Evolutionary conservation across 2,113 vertebrate species (phyloP).

Genomic region (Montifringilla adamsi): DNA sequence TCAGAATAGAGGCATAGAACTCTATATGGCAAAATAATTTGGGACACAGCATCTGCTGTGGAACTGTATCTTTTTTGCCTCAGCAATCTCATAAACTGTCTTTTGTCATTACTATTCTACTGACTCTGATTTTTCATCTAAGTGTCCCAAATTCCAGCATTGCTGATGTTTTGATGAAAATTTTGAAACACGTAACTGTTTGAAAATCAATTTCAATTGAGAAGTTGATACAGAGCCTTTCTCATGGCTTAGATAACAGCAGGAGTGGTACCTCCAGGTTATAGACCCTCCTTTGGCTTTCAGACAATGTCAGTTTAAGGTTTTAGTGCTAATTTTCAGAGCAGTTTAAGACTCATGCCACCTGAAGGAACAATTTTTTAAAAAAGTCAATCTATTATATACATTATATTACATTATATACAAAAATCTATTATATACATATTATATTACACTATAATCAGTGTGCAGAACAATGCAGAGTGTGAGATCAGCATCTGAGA

Average conservation of each 20-base stretch:
- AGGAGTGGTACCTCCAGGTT: neutral
- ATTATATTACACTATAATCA: neutral
- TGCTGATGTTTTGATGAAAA: neutral
- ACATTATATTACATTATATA: no score
- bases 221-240: neutral
- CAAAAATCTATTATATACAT: no score
- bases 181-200: neutral
- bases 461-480: neutral
- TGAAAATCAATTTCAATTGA: rapidly evolving
- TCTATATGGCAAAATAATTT: neutral
- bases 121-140: neutral
- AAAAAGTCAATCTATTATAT: neutral
- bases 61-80: neutral
- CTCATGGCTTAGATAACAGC: neutral
- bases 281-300: neutral
- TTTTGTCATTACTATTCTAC: neutral
- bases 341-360: neutral
- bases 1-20: neutral
- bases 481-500: neutral
- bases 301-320: neutral
- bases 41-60: neutral
- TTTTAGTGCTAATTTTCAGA: neutral
- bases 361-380: neutral
- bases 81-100: neutral
- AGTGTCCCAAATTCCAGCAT: neutral